Evolutionary conservation across 37 sponge, comb jelly and placozoan species (phyloP).

Genomic region (Halisarca cf. caerulea): DNA sequence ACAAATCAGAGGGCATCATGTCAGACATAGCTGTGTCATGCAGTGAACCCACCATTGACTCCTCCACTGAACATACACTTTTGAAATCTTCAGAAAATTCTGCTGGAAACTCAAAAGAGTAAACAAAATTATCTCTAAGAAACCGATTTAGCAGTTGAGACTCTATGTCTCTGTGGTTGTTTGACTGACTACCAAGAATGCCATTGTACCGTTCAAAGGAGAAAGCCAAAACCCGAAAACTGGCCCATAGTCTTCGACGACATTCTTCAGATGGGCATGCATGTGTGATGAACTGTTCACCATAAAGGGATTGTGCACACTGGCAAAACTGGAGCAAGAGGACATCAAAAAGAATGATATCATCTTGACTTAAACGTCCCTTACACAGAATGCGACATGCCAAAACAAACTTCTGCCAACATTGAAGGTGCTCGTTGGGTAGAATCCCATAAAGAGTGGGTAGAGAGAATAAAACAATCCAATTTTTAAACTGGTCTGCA

Average conservation of each 20-base stretch:
- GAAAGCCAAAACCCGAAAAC: no score
- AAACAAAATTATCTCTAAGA: neutral
- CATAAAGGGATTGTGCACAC: neutral
- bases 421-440: neutral
- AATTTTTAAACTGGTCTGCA: slow-evolving; percentile 20
- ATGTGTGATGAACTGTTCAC: neutral
- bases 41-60: slow-evolving; percentile 1
- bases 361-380: neutral
- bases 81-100: no score
- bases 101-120: neutral
- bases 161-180: no score
- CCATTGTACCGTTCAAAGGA: no score
- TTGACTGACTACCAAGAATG: no score
- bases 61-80: neutral
- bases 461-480: slow-evolving; percentile 2
- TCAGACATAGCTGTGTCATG: neutral
- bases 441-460: slow-evolving; percentile 1
- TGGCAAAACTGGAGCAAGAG: neutral
- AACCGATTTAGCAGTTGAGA: no score
- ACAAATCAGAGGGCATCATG: neutral
- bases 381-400: neutral
- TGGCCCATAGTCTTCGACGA: neutral
- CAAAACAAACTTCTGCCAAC: neutral
- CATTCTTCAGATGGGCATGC: neutral
- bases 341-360: neutral